Evolutionary conservation across 30 jellyfish, hydroid and myxozoan genomes (phyloP).

Genomic region (Pelagia noctiluca): DNA sequence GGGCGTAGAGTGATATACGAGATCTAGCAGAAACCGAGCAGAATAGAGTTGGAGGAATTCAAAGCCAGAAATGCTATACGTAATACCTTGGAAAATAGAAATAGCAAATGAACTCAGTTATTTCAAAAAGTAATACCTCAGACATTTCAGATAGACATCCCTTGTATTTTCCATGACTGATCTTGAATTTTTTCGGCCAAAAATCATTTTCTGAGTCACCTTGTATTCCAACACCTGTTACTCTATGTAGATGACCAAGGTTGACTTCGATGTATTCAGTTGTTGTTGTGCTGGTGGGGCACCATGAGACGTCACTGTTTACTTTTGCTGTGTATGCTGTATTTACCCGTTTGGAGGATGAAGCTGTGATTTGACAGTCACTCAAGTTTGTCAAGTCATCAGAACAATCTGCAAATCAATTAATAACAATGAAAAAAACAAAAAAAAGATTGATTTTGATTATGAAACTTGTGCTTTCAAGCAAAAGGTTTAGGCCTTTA

Average conservation of each 20-base stretch:
- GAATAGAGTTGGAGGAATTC: not conserved
- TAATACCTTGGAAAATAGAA: not conserved
- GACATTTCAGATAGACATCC: conserved; percentile 11
- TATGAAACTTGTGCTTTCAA: not conserved
- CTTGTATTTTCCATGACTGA: conserved; percentile 21
- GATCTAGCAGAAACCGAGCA: not conserved
- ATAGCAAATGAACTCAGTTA: not conserved
- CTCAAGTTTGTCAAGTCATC: conserved; percentile 31
- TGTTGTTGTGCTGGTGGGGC: not conserved
- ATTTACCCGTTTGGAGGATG: conserved; percentile 23
- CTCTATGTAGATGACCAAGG: conserved; percentile 31
- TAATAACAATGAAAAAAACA: too few species aligned
- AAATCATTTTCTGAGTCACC: conserved; percentile 59
- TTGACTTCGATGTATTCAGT: conserved; percentile 43
- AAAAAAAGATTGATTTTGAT: not conserved
- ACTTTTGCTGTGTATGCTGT: conserved; percentile 6
- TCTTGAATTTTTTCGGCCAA: conserved; percentile 46
- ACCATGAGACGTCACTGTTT: conserved; percentile 55
- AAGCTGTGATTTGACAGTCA: conserved; percentile 26
- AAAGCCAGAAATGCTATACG: not conserved
- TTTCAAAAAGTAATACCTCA: not conserved
- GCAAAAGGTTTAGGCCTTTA: not conserved
- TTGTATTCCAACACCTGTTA: conserved; percentile 63
- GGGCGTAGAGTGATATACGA: not conserved
- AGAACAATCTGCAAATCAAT: conserved; percentile 61